Conservation (phyloP, 2,797 vertebrate genomes). For the Microctenopoma lineatum region DNA sequence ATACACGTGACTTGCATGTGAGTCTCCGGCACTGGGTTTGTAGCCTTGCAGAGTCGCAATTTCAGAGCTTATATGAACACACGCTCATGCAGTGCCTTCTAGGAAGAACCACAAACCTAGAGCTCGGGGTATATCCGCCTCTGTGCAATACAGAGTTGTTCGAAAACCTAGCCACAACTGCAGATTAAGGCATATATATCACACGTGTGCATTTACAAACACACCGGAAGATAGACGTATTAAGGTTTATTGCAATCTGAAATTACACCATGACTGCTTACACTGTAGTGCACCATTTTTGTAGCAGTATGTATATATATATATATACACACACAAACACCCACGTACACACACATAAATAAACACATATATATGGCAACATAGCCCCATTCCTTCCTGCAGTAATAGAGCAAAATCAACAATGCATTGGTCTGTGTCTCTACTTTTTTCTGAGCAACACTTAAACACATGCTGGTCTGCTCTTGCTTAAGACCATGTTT, state of each 20-base stretch:
- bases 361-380: background rate
- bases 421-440: background rate
- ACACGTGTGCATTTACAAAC: constrained; percentile 19
- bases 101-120: constrained; percentile 85
- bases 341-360: no score
- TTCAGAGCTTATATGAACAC: constrained; percentile 23
- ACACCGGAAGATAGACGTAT: constrained; percentile 28
- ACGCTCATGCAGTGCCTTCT: constrained; percentile 69
- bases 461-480: background rate
- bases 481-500: background rate
- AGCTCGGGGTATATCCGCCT: constrained; percentile 74
- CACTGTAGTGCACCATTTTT: background rate
- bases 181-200: constrained; percentile 51
- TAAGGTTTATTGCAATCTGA: constrained; percentile 24
- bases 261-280: constrained; percentile 14
- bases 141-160: constrained; percentile 63
- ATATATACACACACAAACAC: no score
- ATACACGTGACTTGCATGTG: constrained; percentile 19
- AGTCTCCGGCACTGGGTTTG: constrained; percentile 36
- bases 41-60: constrained; percentile 43
- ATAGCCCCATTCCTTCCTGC: background rate
- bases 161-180: constrained; percentile 76
- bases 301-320: background rate
- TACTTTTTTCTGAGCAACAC: background rate
- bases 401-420: background rate